Percentiles rank a stretch among this genome's conserved stretches.
These are phyloP conservation scores for Aleadryas rufinucha DNA, from an alignment of 2,113 vertebrate species.

Conservation along the genomic window DNA sequence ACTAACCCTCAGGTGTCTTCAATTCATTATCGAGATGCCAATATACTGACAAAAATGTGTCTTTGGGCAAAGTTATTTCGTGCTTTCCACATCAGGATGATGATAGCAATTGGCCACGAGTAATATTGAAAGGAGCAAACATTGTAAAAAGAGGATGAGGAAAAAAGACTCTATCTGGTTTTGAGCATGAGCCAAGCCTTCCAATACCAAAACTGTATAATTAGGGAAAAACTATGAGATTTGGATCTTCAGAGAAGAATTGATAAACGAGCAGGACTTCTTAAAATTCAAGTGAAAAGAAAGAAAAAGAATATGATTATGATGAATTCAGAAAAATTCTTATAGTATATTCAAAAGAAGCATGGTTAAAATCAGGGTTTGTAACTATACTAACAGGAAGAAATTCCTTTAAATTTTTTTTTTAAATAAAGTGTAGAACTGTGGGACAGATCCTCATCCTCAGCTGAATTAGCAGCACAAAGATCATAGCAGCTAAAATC, in stretches of 20 bases:
- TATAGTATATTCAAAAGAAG: neutral
- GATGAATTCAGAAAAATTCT: neutral
- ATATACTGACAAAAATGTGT: neutral
- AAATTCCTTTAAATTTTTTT: neutral
- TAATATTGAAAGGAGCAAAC: neutral
- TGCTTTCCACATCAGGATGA: neutral
- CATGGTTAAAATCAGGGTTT: neutral
- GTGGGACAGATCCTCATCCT: neutral
- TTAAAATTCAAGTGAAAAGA: neutral
- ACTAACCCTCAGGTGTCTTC: neutral
- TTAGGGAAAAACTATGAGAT: neutral
- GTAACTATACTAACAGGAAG: neutral
- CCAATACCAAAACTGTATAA: neutral
- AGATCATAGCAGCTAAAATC: neutral
- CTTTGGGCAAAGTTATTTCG: slow-evolving; percentile 25
- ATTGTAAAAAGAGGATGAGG: neutral
- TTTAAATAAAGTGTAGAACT: neutral
- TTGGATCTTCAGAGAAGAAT: neutral
- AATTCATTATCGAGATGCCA: neutral
- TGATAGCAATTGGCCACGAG: neutral
- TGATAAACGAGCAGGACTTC: neutral
- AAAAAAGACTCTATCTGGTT: neutral
- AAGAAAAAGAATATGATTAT: neutral
- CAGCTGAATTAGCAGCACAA: neutral
- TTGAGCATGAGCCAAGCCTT: neutral